These are phyloP conservation scores for Cantharis rustica DNA, from an alignment of 2,888 invertebrate species.

Conservation along the genomic window DNA sequence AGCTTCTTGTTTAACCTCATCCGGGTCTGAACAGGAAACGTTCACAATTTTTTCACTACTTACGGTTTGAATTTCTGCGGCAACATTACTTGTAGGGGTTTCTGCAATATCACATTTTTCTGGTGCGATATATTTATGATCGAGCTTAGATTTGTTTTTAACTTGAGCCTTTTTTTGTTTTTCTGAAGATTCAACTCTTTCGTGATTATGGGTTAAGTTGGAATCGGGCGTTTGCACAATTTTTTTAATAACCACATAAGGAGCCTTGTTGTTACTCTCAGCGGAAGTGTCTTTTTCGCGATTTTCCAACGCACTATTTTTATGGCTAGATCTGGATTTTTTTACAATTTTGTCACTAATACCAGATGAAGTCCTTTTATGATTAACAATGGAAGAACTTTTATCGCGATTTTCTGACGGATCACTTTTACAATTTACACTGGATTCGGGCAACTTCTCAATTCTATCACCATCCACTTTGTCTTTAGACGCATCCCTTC, in stretches of 20 bases:
- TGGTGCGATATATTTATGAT: background rate
- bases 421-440: background rate
- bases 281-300: background rate
- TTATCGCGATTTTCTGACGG: background rate
- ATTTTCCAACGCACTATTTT: background rate
- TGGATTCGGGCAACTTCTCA: background rate
- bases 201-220: background rate
- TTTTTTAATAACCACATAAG: background rate
- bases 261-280: background rate
- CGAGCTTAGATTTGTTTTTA: background rate
- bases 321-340: background rate
- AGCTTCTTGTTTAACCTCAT: background rate
- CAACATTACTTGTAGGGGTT: background rate
- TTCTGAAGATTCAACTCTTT: background rate
- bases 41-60: background rate
- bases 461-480: background rate
- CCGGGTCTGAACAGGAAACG: background rate
- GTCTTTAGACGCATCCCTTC: background rate
- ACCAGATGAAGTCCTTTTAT: background rate
- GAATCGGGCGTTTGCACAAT: background rate
- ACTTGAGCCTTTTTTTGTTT: background rate
- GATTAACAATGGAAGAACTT: background rate
- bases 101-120: background rate
- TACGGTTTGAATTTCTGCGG: background rate
- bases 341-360: background rate